Base-by-base conservation (phyloP, 1,140 invertebrate species). In the Drosophila arawakana region DNA sequence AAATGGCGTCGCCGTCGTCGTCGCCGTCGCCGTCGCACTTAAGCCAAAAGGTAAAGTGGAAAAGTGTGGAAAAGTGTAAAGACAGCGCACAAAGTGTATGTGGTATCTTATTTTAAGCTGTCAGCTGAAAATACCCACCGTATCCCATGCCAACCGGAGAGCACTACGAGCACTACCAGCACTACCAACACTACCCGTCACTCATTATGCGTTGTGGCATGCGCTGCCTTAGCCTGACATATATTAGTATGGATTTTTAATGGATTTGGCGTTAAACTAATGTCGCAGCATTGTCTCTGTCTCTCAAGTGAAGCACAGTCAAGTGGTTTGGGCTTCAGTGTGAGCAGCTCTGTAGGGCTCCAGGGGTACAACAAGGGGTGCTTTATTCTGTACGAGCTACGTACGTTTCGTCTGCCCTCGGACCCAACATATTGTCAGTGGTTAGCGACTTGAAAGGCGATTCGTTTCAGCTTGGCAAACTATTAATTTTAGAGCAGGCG, bases 171-270 rank as follows among this genome's bases (percentile, higher is more conserved):
- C 30, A n/a, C 41, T 9, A 11, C 8, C 8, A 37, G 37, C 55
- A 39, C 37, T 41, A 41, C 49, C 43, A 69, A 41, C 73, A 68
- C 59, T 63, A 73, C 63, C 59, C 73, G 76, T 72, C 84, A 86
- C 83, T 86, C 83, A 86, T 86, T 86, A 86, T 86, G 84, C 80
- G 67, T 67, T 88, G 80, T 78, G 83, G 83, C 83, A 86, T 69
- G 37, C 67, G 63, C 55, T 72, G 82, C 79, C 80, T 78, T 71
- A 75, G 65, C 80, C 74, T 88, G 82, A 78, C 82, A 90, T 78
- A 86, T 82, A 90, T 90, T 91, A 91, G 88, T 90, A 91, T 91
- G 75, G 88, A 91, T 90, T 90, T 90, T 90, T 90, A 91, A 88
- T 90, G 88, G 86, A 83, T 90, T 90, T 81, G 80, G 77, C 82